Base-by-base conservation (phyloP, 2,888 invertebrate genomes). In the Xestia ashworthii region DNA sequence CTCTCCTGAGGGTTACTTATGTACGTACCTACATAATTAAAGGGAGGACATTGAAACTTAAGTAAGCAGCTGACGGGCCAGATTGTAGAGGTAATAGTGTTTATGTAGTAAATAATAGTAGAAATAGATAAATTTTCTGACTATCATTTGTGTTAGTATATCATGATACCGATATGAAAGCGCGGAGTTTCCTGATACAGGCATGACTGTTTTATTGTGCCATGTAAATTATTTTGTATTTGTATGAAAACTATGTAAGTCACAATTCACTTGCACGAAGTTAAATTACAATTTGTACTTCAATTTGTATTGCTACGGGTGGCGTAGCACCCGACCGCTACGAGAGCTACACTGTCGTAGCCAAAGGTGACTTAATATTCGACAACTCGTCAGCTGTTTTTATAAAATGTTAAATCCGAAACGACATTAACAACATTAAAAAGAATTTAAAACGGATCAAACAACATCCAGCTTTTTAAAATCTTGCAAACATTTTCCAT, bases 1-100 rank as follows among this genome's bases (percentile, higher is more conserved):
- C n/a, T n/a, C n/a, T n/a, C n/a, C n/a, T n/a, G n/a, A n/a, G n/a
- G n/a, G n/a, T n/a, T n/a, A n/a, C n/a, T n/a, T n/a, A n/a, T n/a
- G n/a, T n/a, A n/a, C n/a, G n/a, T n/a, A n/a, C n/a, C n/a, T n/a
- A 38, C 60, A 62, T 64, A 83, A 76, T 62, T 80, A 76, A 78
- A 60, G 48, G 68, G 50, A 25, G 38, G 72, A 4, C 67, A 74
- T 69, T 81, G 66, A 78, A 76, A 82, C 74, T 70, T 82, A 64
- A 82, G 25, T 79, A 74, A 69, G 48, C 32, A 73, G 64, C 72
- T 9, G 14, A 25, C 55, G 60, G 60, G 53, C 50, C 46, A 3
- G 4, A 32, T 65, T 58, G 65, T 58, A 25, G 5, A 70, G 25
- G 73, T 81, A 76, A 80, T 76, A 48, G 11, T 25, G 46, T n/a